Conservation (phyloP, 2,113 vertebrate genomes). For the Halichoerus grypus region DNA sequence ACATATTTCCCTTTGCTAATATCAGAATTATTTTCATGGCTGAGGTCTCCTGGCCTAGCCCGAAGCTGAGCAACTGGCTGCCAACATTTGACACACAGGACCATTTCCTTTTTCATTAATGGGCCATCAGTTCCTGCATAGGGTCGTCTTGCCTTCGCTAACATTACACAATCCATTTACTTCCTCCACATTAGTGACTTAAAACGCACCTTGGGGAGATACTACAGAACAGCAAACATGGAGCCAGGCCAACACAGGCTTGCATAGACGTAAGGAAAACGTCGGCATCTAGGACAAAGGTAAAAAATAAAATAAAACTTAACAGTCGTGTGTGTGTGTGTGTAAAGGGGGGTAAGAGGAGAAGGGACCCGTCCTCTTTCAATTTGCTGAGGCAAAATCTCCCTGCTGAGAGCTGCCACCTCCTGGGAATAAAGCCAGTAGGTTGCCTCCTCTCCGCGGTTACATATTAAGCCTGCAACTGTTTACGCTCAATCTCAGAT, state of each 20-base stretch:
- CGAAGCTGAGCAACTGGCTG: constrained; percentile 67
- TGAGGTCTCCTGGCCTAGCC: constrained; percentile 62
- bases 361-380: constrained; percentile 66
- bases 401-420: constrained; percentile 75
- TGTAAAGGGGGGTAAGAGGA: background rate
- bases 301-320: constrained; percentile 17
- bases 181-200: constrained; percentile 78
- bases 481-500: constrained; percentile 79
- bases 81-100: constrained; percentile 73
- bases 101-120: constrained; percentile 75
- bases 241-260: constrained; percentile 67
- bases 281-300: constrained; percentile 47
- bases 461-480: constrained; percentile 82
- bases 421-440: constrained; percentile 79
- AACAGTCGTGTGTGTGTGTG: background rate
- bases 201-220: constrained; percentile 78
- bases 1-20: constrained; percentile 61
- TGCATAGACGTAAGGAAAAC: constrained; percentile 51
- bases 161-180: constrained; percentile 79
- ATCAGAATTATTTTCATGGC: constrained; percentile 64
- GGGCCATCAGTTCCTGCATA: constrained; percentile 72
- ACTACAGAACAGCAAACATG: constrained; percentile 69
- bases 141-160: constrained; percentile 73
- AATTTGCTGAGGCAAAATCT: constrained; percentile 77
- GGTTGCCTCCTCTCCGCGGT: constrained; percentile 74